phyloP scores from a whole-genome alignment of 2,888 invertebrate species.

The Amaurobius ferox region DNA sequence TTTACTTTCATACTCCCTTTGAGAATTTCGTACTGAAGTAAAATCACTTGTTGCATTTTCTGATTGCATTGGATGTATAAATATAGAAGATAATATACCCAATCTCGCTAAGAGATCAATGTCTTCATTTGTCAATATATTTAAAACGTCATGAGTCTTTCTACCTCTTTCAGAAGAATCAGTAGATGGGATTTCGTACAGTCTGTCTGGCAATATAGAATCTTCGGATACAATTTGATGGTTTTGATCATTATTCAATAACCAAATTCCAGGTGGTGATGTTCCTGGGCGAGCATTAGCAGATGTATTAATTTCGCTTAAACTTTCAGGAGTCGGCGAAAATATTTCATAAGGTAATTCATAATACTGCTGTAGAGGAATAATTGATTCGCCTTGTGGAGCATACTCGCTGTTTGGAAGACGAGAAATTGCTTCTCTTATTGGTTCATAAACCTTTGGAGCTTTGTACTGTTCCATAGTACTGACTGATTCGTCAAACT shows the following conservation, averaged over 20 bases:
- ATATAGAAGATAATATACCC: constrained; percentile 47
- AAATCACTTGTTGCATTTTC: neutral
- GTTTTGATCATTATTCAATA: no score
- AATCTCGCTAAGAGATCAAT: constrained; percentile 54
- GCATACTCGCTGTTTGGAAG: neutral
- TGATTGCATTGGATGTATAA: neutral
- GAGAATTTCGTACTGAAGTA: neutral
- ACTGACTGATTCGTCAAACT: neutral
- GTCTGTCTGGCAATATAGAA: no score
- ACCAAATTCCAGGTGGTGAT: no score
- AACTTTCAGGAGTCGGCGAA: neutral
- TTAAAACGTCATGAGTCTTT: neutral
- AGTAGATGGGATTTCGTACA: no score
- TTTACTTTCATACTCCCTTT: constrained; percentile 21
- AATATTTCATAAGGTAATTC: neutral
- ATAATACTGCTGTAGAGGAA: neutral
- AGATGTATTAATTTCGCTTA: no score
- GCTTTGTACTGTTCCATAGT: neutral
- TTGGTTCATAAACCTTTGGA: neutral
- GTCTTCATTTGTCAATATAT: constrained; percentile 39
- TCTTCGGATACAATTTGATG: no score
- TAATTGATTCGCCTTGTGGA: neutral
- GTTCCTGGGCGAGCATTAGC: no score
- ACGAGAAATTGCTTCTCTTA: constrained; percentile 17
- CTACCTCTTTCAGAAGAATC: neutral